These are phyloP conservation scores for Aporrectodea caliginosa DNA, from an alignment of 1,140 invertebrate species.

Conservation along the genomic window DNA sequence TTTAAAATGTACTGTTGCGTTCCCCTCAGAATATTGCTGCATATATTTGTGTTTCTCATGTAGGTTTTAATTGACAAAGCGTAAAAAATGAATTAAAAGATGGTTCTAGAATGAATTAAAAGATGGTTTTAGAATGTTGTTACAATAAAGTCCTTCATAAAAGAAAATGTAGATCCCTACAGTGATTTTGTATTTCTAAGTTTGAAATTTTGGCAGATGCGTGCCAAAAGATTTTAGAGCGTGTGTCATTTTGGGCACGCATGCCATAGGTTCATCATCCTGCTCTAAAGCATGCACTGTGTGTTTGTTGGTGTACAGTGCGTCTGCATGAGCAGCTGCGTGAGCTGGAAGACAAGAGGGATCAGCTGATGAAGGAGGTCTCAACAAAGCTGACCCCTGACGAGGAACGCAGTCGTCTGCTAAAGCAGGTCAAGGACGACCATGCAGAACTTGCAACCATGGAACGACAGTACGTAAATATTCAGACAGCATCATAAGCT, in stretches of 20 bases:
- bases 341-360: conserved; percentile 66
- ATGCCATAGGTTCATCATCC: no score
- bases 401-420: conserved; percentile 69
- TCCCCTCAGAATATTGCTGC: no score
- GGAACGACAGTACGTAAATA: conserved; percentile 62
- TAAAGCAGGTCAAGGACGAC: conserved; percentile 74
- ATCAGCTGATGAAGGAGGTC: conserved; percentile 67
- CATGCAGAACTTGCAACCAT: conserved; percentile 73
- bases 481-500: no score
- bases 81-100: no score
- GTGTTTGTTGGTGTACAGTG: conserved; percentile 46
- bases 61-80: no score
- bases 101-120: no score
- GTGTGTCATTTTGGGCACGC: neutral
- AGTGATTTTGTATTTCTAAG: neutral
- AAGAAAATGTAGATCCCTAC: neutral
- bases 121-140: neutral
- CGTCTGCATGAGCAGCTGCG: conserved; percentile 67
- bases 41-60: no score
- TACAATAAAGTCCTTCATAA: neutral
- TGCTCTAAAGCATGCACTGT: no score
- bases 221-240: neutral
- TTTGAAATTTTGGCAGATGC: no score
- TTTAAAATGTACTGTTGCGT: no score
- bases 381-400: conserved; percentile 68